Percentiles rank a stretch among this genome's conserved stretches.
phyloP scores from a whole-genome alignment of 2,113 vertebrate species.

The Tricholaema leucomelas region DNA sequence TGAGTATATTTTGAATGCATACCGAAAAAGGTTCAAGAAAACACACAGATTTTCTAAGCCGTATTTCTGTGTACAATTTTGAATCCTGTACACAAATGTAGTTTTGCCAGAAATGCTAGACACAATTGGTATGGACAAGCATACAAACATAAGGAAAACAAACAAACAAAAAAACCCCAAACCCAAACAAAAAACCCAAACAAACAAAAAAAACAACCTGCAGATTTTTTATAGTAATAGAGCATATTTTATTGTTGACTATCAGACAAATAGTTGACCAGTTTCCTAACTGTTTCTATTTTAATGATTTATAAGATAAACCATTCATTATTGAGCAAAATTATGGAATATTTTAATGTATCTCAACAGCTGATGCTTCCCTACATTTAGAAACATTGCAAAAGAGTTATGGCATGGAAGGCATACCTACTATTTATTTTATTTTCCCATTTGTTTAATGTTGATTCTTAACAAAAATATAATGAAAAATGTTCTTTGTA shows the following conservation, averaged over 20 bases:
- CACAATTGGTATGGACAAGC: accelerated
- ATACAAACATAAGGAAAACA: background rate
- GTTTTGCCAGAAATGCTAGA: background rate
- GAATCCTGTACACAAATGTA: no score
- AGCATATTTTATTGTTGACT: background rate
- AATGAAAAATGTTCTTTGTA: background rate
- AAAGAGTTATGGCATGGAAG: background rate
- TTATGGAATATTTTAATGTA: background rate
- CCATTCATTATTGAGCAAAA: background rate
- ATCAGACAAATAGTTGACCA: background rate
- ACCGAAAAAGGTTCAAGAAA: background rate
- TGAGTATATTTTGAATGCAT: background rate
- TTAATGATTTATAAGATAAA: background rate
- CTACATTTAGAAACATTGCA: accelerated
- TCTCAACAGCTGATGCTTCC: background rate
- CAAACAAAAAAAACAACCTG: no score
- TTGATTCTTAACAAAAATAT: background rate
- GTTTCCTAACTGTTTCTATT: background rate
- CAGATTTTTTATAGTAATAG: background rate
- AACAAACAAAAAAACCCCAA: no score
- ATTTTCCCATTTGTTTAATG: background rate
- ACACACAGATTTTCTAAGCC: background rate
- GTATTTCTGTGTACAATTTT: background rate
- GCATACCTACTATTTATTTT: accelerated
- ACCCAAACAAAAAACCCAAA: no score